Percentiles rank a stretch among this genome's conserved stretches.
phyloP scores from a whole-genome alignment of 2,888 invertebrate genomes.

The Tipula helvola region DNA sequence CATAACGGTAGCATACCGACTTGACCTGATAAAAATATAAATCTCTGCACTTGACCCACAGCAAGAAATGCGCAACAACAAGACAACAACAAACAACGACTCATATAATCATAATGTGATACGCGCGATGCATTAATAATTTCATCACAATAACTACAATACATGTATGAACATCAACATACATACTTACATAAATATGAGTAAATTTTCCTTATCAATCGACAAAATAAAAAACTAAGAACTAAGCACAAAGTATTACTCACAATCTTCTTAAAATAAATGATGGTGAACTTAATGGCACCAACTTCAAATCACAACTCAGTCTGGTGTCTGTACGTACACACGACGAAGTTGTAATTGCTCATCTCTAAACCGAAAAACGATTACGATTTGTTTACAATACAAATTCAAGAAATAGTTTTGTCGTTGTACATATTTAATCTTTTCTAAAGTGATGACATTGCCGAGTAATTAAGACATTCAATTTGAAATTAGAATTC shows the following conservation, averaged over 20 bases:
- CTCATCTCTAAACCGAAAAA: no score
- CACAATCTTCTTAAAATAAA: background rate
- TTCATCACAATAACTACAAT: background rate
- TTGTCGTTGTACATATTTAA: no score
- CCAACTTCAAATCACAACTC: no score
- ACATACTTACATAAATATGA: background rate
- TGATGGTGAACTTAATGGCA: no score
- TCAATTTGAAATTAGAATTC: no score
- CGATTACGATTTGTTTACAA: no score
- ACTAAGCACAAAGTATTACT: background rate
- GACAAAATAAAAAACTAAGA: background rate
- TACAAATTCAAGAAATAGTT: no score
- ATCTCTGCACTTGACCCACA: background rate
- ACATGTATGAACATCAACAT: no score
- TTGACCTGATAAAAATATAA: background rate
- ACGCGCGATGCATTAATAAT: background rate
- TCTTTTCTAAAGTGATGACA: no score
- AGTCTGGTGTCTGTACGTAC: no score
- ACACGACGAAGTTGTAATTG: no score
- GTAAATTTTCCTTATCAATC: background rate
- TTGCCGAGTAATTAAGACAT: no score
- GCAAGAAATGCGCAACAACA: background rate
- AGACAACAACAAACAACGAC: background rate
- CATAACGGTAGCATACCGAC: background rate
- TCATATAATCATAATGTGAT: background rate